Conservation (phyloP, 2,113 vertebrate species). For the Pangasianodon gigas region DNA sequence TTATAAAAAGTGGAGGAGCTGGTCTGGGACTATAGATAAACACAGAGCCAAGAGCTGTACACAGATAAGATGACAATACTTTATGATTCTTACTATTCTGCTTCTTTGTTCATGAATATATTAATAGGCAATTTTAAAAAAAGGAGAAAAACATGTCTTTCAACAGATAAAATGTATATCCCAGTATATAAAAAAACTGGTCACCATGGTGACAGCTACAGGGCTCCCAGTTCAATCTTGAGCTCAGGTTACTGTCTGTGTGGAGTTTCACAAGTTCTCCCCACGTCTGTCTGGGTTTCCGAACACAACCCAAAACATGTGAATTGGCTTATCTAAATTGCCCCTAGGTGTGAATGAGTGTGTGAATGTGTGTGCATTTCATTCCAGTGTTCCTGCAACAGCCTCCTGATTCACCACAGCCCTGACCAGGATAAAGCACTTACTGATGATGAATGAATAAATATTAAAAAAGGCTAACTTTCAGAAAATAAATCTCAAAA, state of each 20-base stretch:
- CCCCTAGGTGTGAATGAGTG: no score
- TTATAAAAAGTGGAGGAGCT: slow-evolving; percentile 1
- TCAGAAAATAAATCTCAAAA: not conserved
- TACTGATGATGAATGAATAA: not conserved
- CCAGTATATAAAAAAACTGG: not conserved
- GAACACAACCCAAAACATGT: not conserved
- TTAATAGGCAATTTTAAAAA: not conserved
- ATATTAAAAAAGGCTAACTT: not conserved
- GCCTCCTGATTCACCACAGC: not conserved
- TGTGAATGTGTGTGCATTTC: no score
- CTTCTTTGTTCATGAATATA: not conserved
- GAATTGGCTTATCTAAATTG: not conserved
- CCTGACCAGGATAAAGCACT: no score
- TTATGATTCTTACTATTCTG: not conserved
- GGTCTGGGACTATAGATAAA: not conserved
- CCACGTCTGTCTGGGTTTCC: not conserved
- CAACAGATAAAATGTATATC: not conserved
- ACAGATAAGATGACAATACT: not conserved
- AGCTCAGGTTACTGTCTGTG: not conserved
- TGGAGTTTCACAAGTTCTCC: not conserved
- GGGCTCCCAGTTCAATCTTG: not conserved
- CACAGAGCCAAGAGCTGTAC: not conserved
- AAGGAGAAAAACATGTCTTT: not conserved
- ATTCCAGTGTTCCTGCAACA: not conserved
- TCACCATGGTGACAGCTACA: not conserved